Percentiles rank a stretch among this genome's conserved stretches.
These are phyloP conservation scores for Geopemphigus sp. DNA, from an alignment of 1,140 invertebrate species.

Conservation along the genomic window DNA sequence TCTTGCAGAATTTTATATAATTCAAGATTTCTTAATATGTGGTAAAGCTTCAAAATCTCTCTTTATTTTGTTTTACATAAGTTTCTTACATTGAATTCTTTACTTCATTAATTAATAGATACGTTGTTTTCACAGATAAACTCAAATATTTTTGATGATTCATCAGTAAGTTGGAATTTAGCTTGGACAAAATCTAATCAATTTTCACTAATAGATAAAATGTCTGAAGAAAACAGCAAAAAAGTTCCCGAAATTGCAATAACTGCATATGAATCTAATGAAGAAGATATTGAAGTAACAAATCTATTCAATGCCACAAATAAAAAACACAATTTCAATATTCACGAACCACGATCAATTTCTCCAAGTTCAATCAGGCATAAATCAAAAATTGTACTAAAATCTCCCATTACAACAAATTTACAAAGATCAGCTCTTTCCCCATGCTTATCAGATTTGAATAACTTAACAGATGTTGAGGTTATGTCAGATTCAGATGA, in stretches of 20 bases:
- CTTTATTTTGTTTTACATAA: background rate
- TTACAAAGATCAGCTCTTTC: slow-evolving; percentile 26
- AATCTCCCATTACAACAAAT: slow-evolving; percentile 17
- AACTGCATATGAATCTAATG: slow-evolving; percentile 30
- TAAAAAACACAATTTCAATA: background rate
- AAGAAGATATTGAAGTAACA: slow-evolving; percentile 27
- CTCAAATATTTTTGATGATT: slow-evolving; percentile 13
- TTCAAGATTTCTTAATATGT: background rate
- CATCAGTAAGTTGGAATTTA: slow-evolving; percentile 21
- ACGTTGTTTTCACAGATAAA: slow-evolving; percentile 44
- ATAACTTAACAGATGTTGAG: slow-evolving; percentile 24
- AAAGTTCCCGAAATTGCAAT: slow-evolving; percentile 23
- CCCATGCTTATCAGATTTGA: background rate
- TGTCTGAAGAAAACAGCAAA: background rate
- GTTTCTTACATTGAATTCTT: background rate
- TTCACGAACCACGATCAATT: background rate
- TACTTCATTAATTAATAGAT: background rate
- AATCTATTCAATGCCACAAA: slow-evolving; percentile 7
- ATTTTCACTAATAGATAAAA: background rate
- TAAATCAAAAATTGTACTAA: slow-evolving; percentile 37
- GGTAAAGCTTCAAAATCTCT: slow-evolving; percentile 9
- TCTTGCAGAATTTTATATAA: too few species aligned
- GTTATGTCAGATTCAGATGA: slow-evolving; percentile 42
- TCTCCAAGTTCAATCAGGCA: background rate
- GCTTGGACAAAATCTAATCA: background rate